phyloP scores from a whole-genome alignment of 2,797 vertebrate species.

The Pseudochirops corinnae region DNA sequence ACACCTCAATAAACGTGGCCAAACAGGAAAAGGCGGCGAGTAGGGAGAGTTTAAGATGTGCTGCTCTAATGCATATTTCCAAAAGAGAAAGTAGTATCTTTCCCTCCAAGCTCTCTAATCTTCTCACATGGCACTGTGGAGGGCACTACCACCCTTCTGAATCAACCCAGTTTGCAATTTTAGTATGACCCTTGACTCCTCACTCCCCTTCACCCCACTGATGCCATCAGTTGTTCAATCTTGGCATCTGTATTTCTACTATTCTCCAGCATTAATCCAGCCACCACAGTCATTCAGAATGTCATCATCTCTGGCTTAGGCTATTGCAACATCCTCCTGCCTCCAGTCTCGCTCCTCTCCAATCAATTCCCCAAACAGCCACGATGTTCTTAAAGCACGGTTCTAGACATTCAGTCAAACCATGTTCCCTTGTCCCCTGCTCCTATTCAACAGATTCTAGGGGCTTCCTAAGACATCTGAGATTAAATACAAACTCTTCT shows the following conservation, averaged over 20 bases:
- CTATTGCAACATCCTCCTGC: background rate
- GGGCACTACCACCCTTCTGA: background rate
- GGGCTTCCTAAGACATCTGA: background rate
- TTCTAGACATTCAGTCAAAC: background rate
- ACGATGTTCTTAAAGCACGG: background rate
- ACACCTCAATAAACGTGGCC: too few species aligned
- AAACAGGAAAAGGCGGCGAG: too few species aligned
- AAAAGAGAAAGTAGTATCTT: background rate
- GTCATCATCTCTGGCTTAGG: background rate
- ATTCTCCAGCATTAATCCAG: background rate
- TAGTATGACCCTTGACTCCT: too few species aligned
- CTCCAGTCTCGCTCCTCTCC: background rate
- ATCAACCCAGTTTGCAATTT: background rate
- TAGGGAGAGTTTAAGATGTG: too few species aligned
- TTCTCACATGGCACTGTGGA: background rate
- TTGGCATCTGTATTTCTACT: too few species aligned
- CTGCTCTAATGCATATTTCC: background rate
- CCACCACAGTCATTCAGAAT: background rate
- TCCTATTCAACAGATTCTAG: background rate
- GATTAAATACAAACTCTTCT: background rate
- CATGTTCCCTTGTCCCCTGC: background rate
- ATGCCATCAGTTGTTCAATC: background rate
- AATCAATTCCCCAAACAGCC: background rate
- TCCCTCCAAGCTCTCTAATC: background rate
- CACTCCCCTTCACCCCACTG: background rate